Base-by-base conservation (phyloP, 2,888 invertebrate species). In the Acleris emargana region DNA sequence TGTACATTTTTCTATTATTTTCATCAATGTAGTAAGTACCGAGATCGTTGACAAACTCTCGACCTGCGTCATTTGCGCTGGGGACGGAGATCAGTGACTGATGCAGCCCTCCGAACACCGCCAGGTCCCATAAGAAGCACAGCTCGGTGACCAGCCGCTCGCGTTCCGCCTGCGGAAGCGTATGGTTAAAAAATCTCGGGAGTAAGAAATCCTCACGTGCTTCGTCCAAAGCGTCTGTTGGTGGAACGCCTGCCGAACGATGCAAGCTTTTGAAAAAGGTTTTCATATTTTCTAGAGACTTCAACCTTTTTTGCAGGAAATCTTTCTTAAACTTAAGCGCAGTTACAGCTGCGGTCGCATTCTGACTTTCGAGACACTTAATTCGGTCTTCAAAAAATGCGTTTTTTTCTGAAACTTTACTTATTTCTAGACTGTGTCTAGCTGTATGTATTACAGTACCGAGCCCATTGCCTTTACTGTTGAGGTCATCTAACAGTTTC, bases 11-110 rank as follows among this genome's bases (percentile, higher is more conserved):
- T 51, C 92, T 80, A 67, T 87, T 83, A 62, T 90, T 67, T 68
- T 86, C 83, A 75, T 92, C 92, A 32, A 90, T 77, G 58, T 77
- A 81, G 74, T 82, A 92, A 22, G 77, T 87, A 0, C 92, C 92
- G n/a, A 88, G 73, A 57, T 89, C 87, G 74, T 92, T 92, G 17
- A 75, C 79, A 71, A 81, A 92, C 71, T 89, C 87, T 74, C 91
- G 89, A 75, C 82, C 88, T 18, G 77, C 76, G 47, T 88, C 86
- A 69, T 80, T 75, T 9, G 86, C 90, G 72, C 88, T 89, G 13
- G 89, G 75, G 68, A 92, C 91, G 18, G 92, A 89, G 69, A 91
- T 86, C 13, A 90, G 80, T 17, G 92, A 92, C 67, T 87, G 87
- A 51, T 79, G 81, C 45, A 73, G 77, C 25, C 25, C 25, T 42